phyloP scores from a whole-genome alignment of 2,113 vertebrate species.

The Notothenia rossii region DNA sequence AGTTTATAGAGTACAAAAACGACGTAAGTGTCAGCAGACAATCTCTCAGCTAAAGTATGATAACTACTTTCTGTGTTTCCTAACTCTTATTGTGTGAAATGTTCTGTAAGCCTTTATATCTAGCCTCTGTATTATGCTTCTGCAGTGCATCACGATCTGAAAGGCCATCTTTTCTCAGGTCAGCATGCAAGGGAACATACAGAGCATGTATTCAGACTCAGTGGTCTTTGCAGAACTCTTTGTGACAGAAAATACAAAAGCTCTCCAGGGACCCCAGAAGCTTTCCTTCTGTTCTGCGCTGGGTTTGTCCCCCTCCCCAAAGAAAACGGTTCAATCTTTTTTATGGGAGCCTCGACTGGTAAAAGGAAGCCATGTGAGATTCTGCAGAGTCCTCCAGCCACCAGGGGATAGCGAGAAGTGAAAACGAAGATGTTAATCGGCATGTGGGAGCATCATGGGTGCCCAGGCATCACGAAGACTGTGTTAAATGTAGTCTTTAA shows the following conservation, averaged over 20 bases:
- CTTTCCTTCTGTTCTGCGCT: slow-evolving; percentile 27
- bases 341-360: slow-evolving; percentile 34
- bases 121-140: slow-evolving; percentile 18
- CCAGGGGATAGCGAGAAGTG: slow-evolving; percentile 50
- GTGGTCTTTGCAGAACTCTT: slow-evolving; percentile 50
- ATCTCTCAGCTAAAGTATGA: slow-evolving; percentile 34
- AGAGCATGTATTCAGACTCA: slow-evolving; percentile 57
- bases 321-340: slow-evolving; percentile 9
- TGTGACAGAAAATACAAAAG: slow-evolving; percentile 63
- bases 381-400: slow-evolving; percentile 55
- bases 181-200: slow-evolving; percentile 45
- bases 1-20: slow-evolving; percentile 37
- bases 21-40: slow-evolving; percentile 31
- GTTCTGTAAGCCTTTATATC: slow-evolving; percentile 10
- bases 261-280: slow-evolving; percentile 44
- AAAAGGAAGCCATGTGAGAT: slow-evolving; percentile 41
- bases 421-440: slow-evolving; percentile 63
- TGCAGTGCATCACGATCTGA: slow-evolving; percentile 31
- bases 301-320: slow-evolving; percentile 26
- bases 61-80: slow-evolving; percentile 24
- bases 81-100: slow-evolving; percentile 18
- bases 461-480: slow-evolving; percentile 43
- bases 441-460: slow-evolving; percentile 54
- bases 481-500: slow-evolving; percentile 34
- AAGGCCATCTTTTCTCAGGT: slow-evolving; percentile 34